Percentiles rank a stretch among this genome's conserved stretches.
Evolutionary conservation across 2,888 invertebrate species (phyloP).

Genomic region (Pyrgus malvae): DNA sequence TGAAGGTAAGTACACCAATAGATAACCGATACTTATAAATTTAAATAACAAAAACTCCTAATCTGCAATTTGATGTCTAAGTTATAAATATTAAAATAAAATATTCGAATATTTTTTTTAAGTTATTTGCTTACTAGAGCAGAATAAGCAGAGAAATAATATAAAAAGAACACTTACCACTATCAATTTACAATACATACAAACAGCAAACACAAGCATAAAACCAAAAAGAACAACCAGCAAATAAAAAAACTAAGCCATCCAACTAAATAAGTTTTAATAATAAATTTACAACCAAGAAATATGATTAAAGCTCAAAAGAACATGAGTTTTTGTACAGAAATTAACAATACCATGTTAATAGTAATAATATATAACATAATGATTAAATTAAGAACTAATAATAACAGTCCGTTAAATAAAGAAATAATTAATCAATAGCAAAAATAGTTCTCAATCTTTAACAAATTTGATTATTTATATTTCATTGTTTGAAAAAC

Average conservation of each 20-base stretch:
- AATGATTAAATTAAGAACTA: slow-evolving; percentile 27
- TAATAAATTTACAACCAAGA: slow-evolving; percentile 79
- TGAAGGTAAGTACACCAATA: no score
- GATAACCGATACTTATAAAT: no score
- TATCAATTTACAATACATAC: slow-evolving; percentile 53
- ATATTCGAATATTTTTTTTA: no score
- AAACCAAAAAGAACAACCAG: slow-evolving; percentile 49
- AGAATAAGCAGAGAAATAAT: slow-evolving; percentile 9
- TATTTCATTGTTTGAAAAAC: neutral
- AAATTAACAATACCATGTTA: slow-evolving; percentile 38
- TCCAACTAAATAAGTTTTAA: slow-evolving; percentile 75
- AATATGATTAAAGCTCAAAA: slow-evolving; percentile 79
- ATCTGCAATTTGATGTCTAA: no score
- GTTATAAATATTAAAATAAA: no score
- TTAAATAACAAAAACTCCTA: no score
- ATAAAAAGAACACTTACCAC: slow-evolving; percentile 52
- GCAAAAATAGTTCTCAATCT: neutral
- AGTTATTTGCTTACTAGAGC: no score
- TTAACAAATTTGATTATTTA: neutral
- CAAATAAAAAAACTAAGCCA: slow-evolving; percentile 69
- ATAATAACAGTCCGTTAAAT: slow-evolving; percentile 33
- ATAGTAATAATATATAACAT: slow-evolving; percentile 31
- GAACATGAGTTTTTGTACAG: slow-evolving; percentile 75
- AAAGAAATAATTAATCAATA: neutral
- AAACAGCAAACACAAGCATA: slow-evolving; percentile 61